Conservation (phyloP, 2,797 vertebrate genomes). For the Sciurus carolinensis region DNA sequence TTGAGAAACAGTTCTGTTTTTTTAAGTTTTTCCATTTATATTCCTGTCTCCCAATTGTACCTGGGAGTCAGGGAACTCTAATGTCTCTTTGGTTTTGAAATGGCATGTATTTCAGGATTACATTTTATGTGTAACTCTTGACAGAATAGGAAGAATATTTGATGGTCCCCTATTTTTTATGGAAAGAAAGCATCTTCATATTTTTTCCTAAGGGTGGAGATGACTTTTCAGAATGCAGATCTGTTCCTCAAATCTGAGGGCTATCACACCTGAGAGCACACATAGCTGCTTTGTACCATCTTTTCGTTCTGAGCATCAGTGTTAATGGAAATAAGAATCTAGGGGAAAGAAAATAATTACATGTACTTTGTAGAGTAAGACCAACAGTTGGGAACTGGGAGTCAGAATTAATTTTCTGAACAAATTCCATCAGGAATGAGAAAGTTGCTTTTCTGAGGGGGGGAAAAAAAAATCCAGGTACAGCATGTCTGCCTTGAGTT, state of each 20-base stretch:
- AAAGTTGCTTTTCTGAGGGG: not conserved
- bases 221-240: not conserved
- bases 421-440: conserved; percentile 68
- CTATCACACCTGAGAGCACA: not conserved
- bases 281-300: conserved; percentile 22
- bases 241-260: not conserved
- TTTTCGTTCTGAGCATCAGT: conserved; percentile 71
- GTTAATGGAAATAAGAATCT: conserved; percentile 64
- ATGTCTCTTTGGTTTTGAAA: not conserved
- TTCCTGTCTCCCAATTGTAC: not conserved
- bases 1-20: not conserved
- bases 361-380: conserved; percentile 56
- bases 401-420: conserved; percentile 82
- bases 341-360: not conserved
- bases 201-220: not conserved
- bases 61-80: not conserved
- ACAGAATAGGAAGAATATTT: conserved; percentile 22
- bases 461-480: conserved; percentile 72
- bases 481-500: conserved; percentile 41
- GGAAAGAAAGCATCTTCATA: conserved; percentile 13
- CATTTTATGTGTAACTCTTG: not conserved
- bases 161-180: conserved; percentile 22
- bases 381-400: not conserved
- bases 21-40: conserved; percentile 12
- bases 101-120: not conserved